These are phyloP conservation scores for Solenopsis fugax DNA, from an alignment of 1,140 invertebrate species.

Conservation along the genomic window DNA sequence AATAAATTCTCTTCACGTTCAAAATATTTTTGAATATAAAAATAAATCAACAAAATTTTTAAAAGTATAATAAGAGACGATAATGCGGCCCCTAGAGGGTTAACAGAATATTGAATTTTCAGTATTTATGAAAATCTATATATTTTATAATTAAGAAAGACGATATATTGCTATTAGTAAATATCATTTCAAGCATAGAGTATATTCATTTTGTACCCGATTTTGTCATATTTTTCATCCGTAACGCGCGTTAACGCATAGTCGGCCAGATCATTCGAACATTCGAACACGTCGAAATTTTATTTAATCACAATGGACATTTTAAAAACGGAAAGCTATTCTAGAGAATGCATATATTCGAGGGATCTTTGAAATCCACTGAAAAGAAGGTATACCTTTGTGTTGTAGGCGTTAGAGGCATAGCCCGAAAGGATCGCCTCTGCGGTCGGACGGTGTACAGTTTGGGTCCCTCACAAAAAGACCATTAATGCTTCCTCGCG, in stretches of 20 bases:
- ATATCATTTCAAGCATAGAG: background rate
- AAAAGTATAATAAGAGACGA: no score
- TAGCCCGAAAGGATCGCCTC: constrained; percentile 45
- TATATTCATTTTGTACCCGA: background rate
- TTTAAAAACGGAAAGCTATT: constrained; percentile 37
- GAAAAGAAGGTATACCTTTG: constrained; percentile 56
- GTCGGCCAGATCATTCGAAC: background rate
- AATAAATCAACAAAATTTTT: no score
- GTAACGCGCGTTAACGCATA: background rate
- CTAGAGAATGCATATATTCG: constrained; percentile 21
- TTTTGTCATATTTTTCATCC: background rate
- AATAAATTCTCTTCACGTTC: no score
- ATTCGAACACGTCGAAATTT: constrained; percentile 37
- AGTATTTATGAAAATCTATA: background rate
- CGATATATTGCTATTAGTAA: constrained; percentile 26
- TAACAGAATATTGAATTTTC: background rate
- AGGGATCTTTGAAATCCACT: constrained; percentile 27
- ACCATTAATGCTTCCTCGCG: constrained; percentile 76
- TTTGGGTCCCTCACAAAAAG: constrained; percentile 76
- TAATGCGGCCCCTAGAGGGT: background rate
- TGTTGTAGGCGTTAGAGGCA: background rate
- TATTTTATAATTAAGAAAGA: constrained; percentile 30
- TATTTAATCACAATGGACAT: constrained; percentile 40
- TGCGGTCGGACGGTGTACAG: constrained; percentile 70
- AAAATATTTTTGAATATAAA: no score